These are phyloP conservation scores for Pinna nobilis DNA, from an alignment of 1,140 invertebrate species.

Conservation along the genomic window DNA sequence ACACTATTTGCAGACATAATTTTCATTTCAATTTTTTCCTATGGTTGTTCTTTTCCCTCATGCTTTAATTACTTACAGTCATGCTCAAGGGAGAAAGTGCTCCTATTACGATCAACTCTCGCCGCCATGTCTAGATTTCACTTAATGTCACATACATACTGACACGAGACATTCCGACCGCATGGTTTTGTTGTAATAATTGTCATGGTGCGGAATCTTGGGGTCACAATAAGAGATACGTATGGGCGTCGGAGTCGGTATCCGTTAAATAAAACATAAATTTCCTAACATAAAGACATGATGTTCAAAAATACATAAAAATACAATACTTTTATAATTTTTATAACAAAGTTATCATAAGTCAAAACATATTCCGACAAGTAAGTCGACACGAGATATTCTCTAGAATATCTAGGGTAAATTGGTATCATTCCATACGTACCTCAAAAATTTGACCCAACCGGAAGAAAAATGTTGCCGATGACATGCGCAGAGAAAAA, in stretches of 20 bases:
- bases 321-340: neutral
- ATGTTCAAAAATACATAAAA: no score
- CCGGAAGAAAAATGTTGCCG: conserved; percentile 37
- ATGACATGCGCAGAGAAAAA: conserved; percentile 41
- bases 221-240: conserved; percentile 23
- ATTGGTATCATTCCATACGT: neutral
- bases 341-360: neutral
- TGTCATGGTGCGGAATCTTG: conserved; percentile 52
- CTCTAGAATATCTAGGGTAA: no score
- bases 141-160: conserved; percentile 3
- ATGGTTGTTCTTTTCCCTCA: no score
- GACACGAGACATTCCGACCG: conserved; percentile 1
- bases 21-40: no score
- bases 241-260: no score
- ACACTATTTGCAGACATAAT: no score
- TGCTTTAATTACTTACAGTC: conserved; percentile 55
- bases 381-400: no score
- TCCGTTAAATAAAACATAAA: no score
- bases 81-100: conserved; percentile 45
- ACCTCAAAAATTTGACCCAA: neutral
- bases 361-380: no score
- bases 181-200: conserved; percentile 60
- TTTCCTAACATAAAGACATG: no score
- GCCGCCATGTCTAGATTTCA: conserved; percentile 8
- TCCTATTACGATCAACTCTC: conserved; percentile 36